Evolutionary conservation across 2,888 invertebrate genomes (phyloP).

Genomic region (Endotricha flammealis): DNA sequence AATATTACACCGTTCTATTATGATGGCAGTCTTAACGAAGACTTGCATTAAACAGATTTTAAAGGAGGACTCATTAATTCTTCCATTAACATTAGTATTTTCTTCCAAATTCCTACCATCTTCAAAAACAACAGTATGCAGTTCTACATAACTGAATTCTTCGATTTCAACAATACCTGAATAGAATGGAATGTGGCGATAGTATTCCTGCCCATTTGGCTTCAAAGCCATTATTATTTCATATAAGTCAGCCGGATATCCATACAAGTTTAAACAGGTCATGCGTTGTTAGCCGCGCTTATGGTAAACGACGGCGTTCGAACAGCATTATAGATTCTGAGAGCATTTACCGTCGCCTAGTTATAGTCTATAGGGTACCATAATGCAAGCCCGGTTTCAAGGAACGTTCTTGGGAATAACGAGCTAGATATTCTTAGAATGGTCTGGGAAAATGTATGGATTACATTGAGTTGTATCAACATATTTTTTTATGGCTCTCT

Average conservation of each 20-base stretch:
- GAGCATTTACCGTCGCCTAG: constrained; percentile 39
- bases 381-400: constrained; percentile 8
- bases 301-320: constrained; percentile 33
- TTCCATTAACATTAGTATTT: no score
- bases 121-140: no score
- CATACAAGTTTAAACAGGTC: constrained; percentile 65
- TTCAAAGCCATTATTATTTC: constrained; percentile 48
- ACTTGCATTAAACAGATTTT: no score
- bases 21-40: no score
- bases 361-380: constrained; percentile 20
- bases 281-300: constrained; percentile 35
- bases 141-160: not conserved
- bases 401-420: constrained; percentile 9
- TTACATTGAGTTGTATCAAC: no score
- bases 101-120: no score
- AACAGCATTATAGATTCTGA: constrained; percentile 42
- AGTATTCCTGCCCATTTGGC: constrained; percentile 29
- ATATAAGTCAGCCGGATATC: constrained; percentile 60
- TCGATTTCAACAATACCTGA: constrained; percentile 8
- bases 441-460: not conserved
- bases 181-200: constrained; percentile 22
- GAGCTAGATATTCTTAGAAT: constrained; percentile 10
- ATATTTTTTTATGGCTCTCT: no score
- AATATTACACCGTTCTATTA: no score
- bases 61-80: no score